phyloP scores from a whole-genome alignment of 2,797 vertebrate species.

The Nothura maculosa region DNA sequence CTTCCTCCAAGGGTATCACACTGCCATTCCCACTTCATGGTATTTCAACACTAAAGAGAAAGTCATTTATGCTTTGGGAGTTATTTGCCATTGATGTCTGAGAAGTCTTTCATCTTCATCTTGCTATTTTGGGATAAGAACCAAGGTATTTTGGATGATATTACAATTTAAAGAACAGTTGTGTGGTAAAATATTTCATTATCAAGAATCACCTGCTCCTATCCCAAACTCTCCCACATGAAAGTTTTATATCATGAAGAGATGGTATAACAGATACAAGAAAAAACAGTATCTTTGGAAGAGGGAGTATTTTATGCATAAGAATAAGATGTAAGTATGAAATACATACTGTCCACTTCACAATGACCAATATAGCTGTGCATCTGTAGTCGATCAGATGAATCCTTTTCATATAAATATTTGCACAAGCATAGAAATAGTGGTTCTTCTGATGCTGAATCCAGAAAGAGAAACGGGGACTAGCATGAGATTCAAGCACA shows the following conservation, averaged over 20 bases:
- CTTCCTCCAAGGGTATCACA: slow-evolving; percentile 27
- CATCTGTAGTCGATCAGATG: neutral
- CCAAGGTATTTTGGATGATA: slow-evolving; percentile 8
- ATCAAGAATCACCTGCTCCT: neutral
- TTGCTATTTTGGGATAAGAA: slow-evolving; percentile 18
- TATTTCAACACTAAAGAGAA: slow-evolving; percentile 29
- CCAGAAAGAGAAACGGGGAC: neutral
- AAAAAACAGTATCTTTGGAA: neutral
- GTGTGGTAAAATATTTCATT: neutral
- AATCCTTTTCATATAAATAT: neutral
- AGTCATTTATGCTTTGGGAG: neutral
- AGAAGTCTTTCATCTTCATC: slow-evolving; percentile 14
- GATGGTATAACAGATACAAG: neutral
- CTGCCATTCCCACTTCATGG: slow-evolving; percentile 18
- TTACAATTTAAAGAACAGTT: neutral
- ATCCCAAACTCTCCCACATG: neutral
- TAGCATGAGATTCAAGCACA: neutral
- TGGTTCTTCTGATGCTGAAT: slow-evolving; percentile 23
- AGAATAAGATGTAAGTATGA: neutral
- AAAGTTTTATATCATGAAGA: neutral
- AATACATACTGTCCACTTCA: neutral
- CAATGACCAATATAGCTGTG: neutral
- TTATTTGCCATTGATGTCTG: neutral
- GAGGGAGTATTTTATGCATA: neutral
- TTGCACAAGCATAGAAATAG: slow-evolving; percentile 5